phyloP scores from a whole-genome alignment of 2,888 invertebrate species.

The Tricholauxania praeusta region DNA sequence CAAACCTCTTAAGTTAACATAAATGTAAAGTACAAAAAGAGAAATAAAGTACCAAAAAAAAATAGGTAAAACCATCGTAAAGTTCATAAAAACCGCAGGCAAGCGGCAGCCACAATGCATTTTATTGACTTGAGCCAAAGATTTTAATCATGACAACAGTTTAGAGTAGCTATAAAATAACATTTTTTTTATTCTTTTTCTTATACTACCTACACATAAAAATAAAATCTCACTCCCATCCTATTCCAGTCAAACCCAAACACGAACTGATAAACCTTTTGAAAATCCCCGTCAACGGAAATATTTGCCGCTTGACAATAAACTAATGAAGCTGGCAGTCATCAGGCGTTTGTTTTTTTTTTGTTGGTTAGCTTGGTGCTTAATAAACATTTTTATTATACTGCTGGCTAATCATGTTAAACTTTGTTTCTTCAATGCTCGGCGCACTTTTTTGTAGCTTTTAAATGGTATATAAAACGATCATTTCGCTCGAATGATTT shows the following conservation, averaged over 20 bases:
- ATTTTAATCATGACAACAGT: conserved; percentile 24
- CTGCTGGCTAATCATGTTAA: conserved; percentile 8
- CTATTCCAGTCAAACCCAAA: background rate
- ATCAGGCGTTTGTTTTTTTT: background rate
- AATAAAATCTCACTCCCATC: background rate
- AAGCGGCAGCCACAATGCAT: conserved; percentile 22
- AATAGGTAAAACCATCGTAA: background rate
- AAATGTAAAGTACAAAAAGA: background rate
- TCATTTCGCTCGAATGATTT: conserved; percentile 26
- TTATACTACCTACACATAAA: no score
- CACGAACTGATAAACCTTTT: background rate
- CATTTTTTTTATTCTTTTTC: background rate
- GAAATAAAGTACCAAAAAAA: no score
- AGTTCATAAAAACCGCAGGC: conserved; percentile 17
- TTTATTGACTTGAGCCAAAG: conserved; percentile 21
- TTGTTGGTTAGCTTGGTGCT: background rate
- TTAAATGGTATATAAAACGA: conserved; percentile 21
- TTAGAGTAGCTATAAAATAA: conserved; percentile 11
- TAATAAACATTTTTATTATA: conserved; percentile 22
- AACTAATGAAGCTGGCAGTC: conserved; percentile 14
- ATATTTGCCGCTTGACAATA: conserved; percentile 5
- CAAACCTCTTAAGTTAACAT: conserved; percentile 22
- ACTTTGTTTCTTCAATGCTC: background rate
- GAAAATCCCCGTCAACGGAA: conserved; percentile 4
- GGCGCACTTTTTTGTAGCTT: background rate